Evolutionary conservation across 2,113 vertebrate species (phyloP).

Genomic region (Lonchura striata): DNA sequence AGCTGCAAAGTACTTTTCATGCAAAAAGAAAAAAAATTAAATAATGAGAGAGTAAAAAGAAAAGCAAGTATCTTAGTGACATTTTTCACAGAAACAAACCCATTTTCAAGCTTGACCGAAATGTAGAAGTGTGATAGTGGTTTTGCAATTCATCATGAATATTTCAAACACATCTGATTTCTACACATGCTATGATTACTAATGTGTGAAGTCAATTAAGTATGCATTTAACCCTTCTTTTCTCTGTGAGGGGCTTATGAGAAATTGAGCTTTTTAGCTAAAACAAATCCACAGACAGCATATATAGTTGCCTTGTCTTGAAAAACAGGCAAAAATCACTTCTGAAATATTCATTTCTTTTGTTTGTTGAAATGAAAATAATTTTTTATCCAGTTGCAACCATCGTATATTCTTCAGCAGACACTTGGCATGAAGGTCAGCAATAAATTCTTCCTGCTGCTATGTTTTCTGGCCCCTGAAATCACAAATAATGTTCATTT

Average conservation of each 20-base stretch:
- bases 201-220: neutral
- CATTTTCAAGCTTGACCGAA: constrained; percentile 30
- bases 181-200: neutral
- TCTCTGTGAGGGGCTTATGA: neutral
- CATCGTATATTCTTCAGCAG: neutral
- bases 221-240: neutral
- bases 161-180: constrained; percentile 43
- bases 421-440: constrained; percentile 24
- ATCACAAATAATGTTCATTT: constrained; percentile 34
- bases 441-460: constrained; percentile 4
- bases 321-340: neutral
- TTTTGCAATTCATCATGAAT: constrained; percentile 22
- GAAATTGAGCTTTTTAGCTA: neutral
- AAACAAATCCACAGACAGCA: neutral
- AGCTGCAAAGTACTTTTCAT: neutral
- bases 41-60: neutral
- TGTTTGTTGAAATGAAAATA: neutral
- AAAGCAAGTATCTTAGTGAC: neutral
- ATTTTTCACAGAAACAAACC: constrained; percentile 37
- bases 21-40: neutral
- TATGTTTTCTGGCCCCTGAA: constrained; percentile 23
- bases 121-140: neutral
- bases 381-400: neutral
- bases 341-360: neutral
- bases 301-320: neutral